Evolutionary conservation across 1,140 invertebrate species (phyloP), one percentile per base, ranked within the genome.

Genomic region (Ooceraea biroi): DNA sequence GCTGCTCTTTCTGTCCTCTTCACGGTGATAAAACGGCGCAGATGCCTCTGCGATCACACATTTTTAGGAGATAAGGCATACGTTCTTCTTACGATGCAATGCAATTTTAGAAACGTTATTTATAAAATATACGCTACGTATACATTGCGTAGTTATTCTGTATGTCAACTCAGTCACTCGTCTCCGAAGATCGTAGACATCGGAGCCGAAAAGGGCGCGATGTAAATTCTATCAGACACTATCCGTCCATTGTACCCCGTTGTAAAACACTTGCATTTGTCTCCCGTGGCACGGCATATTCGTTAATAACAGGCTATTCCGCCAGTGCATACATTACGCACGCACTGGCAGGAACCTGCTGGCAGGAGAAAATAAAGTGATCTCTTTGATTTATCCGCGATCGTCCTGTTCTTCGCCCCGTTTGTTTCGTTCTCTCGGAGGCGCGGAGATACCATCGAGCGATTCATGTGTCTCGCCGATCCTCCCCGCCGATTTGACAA

Each of bases 401-500:
- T 73, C 76, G 44, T 58, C 27, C 41, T 22, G 57, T 66, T 65
- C 65, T 57, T 14, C 50, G 27, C 48, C 58, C 58, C 46, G 58
- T 61, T 65, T 74, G 61, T 76, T 65, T 83, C 82, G 73, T 85
- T 71, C 88, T 68, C 60, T 60, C 76, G 58, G 50, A 74, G 61
- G 68, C 82, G 82, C 84, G 86, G 55, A 85, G 86, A 87, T 88
- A 65, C 83, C 71, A 88, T 88, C 85, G 71, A 25, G 17, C 57
- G 71, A 82, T 76, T 88, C 83, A 68, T 83, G 57, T 84, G 84
- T 85, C 55, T 63, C 25, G 52, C 57, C 83, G 58, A 58, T 77
- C 61, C 86, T 83, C 68, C 48, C 41, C 55, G 44, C 63, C 57
- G 86, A 85, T 88, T 88, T 61, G 86, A 88, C 87, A 58, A 86